Conservation (phyloP, 2,888 invertebrate species). For the Galerucella calmariensis region DNA sequence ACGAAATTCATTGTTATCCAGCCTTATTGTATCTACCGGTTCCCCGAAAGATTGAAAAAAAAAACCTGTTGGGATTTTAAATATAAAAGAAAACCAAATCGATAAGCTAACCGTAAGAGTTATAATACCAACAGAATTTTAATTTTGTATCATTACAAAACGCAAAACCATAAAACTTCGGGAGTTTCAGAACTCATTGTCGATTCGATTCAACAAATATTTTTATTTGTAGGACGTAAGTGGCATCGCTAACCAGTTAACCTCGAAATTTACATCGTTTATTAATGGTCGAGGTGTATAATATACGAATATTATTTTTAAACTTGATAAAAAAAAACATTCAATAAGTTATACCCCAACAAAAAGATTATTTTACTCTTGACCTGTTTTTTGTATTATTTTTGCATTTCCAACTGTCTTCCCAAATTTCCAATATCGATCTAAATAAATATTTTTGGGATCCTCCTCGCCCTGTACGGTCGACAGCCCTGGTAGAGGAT, state of each 20-base stretch:
- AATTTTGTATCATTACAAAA: not conserved
- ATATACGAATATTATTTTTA: not conserved
- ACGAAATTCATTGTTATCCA: not conserved
- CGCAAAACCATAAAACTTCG: not conserved
- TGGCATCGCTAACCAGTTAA: not conserved
- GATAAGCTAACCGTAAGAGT: not conserved
- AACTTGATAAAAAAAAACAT: not conserved
- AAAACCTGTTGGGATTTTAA: not conserved
- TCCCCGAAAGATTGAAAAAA: not conserved
- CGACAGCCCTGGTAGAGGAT: too few species aligned
- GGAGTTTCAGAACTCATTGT: not conserved
- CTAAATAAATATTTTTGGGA: too few species aligned
- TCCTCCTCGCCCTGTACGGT: too few species aligned
- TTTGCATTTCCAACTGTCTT: too few species aligned
- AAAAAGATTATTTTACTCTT: too few species aligned
- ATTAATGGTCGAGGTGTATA: not conserved
- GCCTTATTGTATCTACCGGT: conserved; percentile 2
- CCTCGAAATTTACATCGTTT: not conserved
- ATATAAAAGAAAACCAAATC: not conserved
- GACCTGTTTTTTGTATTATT: too few species aligned
- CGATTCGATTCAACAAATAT: not conserved
- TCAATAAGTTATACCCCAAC: not conserved
- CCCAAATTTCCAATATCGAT: too few species aligned
- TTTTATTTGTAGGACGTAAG: not conserved
- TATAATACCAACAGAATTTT: not conserved